These are phyloP conservation scores for Argyresthia goedartella DNA, from an alignment of 2,888 invertebrate genomes.

Conservation along the genomic window DNA sequence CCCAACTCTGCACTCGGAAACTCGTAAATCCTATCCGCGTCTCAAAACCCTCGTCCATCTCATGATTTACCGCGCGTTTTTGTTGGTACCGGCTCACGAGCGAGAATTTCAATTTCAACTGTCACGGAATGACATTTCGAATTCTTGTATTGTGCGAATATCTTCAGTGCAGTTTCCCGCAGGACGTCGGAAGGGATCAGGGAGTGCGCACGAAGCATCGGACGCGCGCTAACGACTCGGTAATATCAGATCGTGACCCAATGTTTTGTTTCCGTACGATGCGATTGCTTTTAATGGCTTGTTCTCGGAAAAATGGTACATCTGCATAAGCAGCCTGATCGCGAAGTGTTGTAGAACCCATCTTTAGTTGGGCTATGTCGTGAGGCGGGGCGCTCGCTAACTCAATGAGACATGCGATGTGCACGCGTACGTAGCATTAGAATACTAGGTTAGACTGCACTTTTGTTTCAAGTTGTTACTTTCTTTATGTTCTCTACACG, in stretches of 20 bases:
- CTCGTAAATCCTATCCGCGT: no score
- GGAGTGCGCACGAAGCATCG: constrained; percentile 48
- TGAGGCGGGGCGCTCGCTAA: no score
- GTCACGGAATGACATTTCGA: constrained; percentile 4
- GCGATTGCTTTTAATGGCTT: constrained; percentile 5
- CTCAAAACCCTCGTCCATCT: no score
- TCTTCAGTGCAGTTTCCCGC: constrained; percentile 1
- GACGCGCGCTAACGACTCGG: constrained; percentile 53
- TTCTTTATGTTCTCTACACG: no score
- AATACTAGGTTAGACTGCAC: no score
- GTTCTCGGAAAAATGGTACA: constrained; percentile 3
- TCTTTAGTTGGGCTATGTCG: no score
- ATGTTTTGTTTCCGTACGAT: constrained; percentile 3
- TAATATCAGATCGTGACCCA: constrained; percentile 55
- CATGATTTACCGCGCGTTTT: background rate
- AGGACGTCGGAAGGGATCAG: constrained; percentile 55
- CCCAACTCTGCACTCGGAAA: background rate
- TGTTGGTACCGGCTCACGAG: background rate
- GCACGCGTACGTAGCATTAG: no score
- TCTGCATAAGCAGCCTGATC: constrained; percentile 1
- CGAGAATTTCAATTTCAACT: constrained; percentile 7
- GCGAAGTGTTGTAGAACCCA: background rate
- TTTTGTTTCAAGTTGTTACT: no score
- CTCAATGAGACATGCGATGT: no score
- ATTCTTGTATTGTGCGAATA: constrained; percentile 1